phyloP scores from a whole-genome alignment of 1,140 invertebrate genomes.

The Bombus picipes region DNA sequence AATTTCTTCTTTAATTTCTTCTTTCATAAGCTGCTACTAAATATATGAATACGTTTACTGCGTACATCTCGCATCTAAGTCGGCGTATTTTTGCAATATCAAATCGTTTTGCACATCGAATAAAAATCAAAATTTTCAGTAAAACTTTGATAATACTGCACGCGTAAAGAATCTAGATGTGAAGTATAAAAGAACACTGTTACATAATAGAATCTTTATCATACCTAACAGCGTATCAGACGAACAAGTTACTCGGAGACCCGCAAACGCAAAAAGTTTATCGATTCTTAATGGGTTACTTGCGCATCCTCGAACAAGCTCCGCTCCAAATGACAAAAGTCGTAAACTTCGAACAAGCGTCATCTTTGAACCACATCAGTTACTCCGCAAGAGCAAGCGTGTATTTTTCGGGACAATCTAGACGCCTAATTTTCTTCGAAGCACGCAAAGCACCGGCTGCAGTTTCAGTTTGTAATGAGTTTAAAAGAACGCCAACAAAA shows the following conservation, averaged over 20 bases:
- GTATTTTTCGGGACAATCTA: slow-evolving; percentile 15
- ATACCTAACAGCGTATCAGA: background rate
- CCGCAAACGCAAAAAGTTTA: background rate
- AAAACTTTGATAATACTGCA: too few species aligned
- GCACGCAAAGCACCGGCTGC: background rate
- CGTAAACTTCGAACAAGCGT: slow-evolving; percentile 13
- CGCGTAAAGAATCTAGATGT: too few species aligned
- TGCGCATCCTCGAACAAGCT: background rate
- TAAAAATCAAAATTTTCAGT: too few species aligned
- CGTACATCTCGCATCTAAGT: too few species aligned
- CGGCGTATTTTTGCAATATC: too few species aligned
- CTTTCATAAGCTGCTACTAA: too few species aligned
- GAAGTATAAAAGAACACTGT: background rate
- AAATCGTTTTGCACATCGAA: too few species aligned
- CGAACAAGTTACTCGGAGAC: background rate
- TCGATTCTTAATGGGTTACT: slow-evolving; percentile 29
- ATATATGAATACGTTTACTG: too few species aligned
- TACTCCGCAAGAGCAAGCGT: background rate
- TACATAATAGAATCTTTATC: background rate
- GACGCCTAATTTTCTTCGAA: slow-evolving; percentile 15
- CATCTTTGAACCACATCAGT: background rate
- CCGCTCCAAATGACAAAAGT: slow-evolving; percentile 24
- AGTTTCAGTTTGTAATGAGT: background rate
- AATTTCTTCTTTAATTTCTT: too few species aligned
- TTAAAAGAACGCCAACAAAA: background rate